These are phyloP conservation scores for Amphilophus citrinellus DNA, from an alignment of 2,113 vertebrate species.

Conservation along the genomic window DNA sequence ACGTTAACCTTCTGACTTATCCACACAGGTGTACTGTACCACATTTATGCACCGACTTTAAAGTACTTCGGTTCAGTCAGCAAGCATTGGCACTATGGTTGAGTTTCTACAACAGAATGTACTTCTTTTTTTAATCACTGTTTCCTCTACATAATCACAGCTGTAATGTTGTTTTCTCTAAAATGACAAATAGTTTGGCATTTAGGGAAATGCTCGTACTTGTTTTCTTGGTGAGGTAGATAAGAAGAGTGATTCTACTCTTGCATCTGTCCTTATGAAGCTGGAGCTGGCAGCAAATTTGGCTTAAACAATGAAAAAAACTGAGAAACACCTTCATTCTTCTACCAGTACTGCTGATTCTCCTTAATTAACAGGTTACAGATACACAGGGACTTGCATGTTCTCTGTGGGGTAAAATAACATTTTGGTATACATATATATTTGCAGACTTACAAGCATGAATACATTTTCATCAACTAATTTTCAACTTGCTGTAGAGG, in stretches of 20 bases:
- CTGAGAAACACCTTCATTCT: background rate
- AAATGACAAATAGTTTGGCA: conserved; percentile 17
- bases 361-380: background rate
- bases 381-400: background rate
- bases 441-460: background rate
- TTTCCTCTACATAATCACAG: conserved; percentile 6
- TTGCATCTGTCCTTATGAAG: background rate
- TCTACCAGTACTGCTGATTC: background rate
- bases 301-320: background rate
- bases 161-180: background rate
- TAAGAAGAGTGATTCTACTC: conserved; percentile 1
- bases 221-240: background rate
- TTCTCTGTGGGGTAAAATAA: background rate
- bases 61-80: background rate
- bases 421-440: background rate
- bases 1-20: background rate
- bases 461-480: background rate
- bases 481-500: background rate
- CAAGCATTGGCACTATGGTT: background rate
- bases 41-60: background rate
- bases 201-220: conserved; percentile 6
- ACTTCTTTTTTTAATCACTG: background rate
- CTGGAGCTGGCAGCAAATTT: background rate
- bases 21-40: background rate
- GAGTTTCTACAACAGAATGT: conserved; percentile 4